Conservation (phyloP, 2,797 vertebrate species). For the Lepus oiostolus region DNA sequence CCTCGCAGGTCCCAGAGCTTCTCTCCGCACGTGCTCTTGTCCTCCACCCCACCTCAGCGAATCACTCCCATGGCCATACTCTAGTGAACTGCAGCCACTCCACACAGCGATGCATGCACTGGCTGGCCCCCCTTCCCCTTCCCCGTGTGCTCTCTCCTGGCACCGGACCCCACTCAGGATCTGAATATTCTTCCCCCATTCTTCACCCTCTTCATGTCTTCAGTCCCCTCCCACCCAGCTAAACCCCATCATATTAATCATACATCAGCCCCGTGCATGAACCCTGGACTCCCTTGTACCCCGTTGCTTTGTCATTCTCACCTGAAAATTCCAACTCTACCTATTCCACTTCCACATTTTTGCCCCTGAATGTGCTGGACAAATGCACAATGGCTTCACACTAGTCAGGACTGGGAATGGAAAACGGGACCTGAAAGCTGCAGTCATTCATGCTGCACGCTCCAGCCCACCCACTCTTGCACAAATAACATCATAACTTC, state of each 20-base stretch:
- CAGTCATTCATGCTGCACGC: neutral
- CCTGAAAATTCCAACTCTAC: neutral
- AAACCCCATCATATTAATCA: neutral
- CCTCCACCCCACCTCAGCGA: neutral
- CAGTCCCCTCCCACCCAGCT: neutral
- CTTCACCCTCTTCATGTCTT: neutral
- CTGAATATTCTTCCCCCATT: neutral
- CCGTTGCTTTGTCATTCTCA: neutral
- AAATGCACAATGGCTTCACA: neutral
- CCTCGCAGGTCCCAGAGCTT: neutral
- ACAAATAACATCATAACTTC: neutral
- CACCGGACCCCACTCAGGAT: neutral
- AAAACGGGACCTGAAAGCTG: neutral
- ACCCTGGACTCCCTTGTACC: neutral
- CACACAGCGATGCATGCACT: neutral
- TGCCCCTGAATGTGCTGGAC: too few species aligned
- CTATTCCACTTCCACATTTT: neutral
- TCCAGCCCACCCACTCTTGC: neutral
- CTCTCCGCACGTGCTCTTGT: neutral
- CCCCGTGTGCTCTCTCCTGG: neutral
- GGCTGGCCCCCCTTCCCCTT: neutral
- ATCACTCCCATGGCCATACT: neutral
- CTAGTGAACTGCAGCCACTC: neutral
- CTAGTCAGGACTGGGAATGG: neutral
- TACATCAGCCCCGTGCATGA: neutral